Percentiles rank a stretch among this genome's conserved stretches.
These are phyloP conservation scores for Holacanthus passer DNA, from an alignment of 2,113 vertebrate genomes.

Conservation along the genomic window DNA sequence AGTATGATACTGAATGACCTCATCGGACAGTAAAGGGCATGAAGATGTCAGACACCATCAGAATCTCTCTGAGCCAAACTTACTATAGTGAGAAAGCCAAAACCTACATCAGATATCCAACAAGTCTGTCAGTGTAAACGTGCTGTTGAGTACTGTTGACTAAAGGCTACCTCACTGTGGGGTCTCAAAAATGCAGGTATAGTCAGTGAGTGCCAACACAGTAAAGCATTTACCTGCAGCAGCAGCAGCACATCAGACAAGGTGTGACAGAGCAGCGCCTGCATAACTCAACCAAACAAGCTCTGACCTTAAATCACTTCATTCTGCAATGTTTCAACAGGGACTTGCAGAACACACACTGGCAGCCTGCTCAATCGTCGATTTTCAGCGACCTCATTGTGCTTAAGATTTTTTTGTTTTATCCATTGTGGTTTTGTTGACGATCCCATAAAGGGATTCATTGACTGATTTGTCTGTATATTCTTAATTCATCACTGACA, in stretches of 20 bases:
- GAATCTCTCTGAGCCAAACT: not conserved
- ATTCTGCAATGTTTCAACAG: conserved; percentile 14
- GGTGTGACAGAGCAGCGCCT: conserved; percentile 27
- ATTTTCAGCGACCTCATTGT: conserved; percentile 4
- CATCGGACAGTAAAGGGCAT: not conserved
- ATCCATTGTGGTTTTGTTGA: not conserved
- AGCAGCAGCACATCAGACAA: conserved; percentile 41
- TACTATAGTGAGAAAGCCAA: not conserved
- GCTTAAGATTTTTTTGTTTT: not conserved
- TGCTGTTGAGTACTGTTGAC: not conserved
- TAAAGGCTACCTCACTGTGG: not conserved
- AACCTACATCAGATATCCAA: conserved; percentile 1
- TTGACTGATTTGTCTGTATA: conserved; percentile 6
- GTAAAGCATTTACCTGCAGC: conserved; percentile 51
- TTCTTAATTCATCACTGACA: conserved; percentile 23
- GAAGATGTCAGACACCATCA: conserved; percentile 20
- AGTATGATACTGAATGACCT: conserved; percentile 5
- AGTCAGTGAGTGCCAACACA: conserved; percentile 4
- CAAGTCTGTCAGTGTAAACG: conserved; percentile 9
- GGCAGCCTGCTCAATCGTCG: not conserved
- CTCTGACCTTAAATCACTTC: conserved; percentile 65
- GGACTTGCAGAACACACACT: conserved; percentile 9
- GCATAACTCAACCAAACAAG: conserved; percentile 41
- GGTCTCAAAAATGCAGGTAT: not conserved
- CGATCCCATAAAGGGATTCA: not conserved